These are phyloP conservation scores for Acanthochromis polyacanthus DNA, from an alignment of 2,113 vertebrate species.

Conservation along the genomic window DNA sequence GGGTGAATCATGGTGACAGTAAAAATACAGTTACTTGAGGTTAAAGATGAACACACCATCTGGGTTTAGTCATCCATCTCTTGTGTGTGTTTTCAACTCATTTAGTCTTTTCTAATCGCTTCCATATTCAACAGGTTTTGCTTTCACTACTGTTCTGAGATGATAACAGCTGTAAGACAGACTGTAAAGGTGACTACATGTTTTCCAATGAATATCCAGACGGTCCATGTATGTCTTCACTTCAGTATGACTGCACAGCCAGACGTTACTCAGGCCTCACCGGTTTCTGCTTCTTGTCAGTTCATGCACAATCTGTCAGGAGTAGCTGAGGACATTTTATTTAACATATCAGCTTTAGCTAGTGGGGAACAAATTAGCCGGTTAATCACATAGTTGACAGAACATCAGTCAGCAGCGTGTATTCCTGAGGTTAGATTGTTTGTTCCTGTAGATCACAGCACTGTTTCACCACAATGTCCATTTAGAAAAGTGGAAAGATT, in stretches of 20 bases:
- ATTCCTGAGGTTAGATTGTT: too few species aligned
- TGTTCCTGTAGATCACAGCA: too few species aligned
- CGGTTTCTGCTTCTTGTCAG: slow-evolving; percentile 6
- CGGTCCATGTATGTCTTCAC: slow-evolving; percentile 16
- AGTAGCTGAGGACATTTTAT: neutral
- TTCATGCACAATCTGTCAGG: neutral
- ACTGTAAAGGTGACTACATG: neutral
- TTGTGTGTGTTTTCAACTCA: neutral
- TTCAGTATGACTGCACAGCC: neutral
- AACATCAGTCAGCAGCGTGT: too few species aligned
- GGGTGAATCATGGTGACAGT: slow-evolving; percentile 40
- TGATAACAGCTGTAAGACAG: slow-evolving; percentile 9
- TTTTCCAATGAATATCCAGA: slow-evolving; percentile 13
- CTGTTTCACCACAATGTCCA: too few species aligned
- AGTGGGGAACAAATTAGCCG: too few species aligned
- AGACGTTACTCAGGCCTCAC: slow-evolving; percentile 11
- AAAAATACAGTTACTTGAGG: slow-evolving; percentile 13
- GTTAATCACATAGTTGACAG: too few species aligned
- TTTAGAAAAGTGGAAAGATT: too few species aligned
- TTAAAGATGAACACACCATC: neutral
- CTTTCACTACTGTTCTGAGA: slow-evolving; percentile 4
- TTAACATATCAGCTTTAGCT: neutral
- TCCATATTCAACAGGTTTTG: neutral
- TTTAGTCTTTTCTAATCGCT: neutral
- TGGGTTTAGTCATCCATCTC: slow-evolving; percentile 9